These are phyloP conservation scores for Loxodonta africana DNA, from an alignment of 2,113 vertebrate species.

Conservation along the genomic window DNA sequence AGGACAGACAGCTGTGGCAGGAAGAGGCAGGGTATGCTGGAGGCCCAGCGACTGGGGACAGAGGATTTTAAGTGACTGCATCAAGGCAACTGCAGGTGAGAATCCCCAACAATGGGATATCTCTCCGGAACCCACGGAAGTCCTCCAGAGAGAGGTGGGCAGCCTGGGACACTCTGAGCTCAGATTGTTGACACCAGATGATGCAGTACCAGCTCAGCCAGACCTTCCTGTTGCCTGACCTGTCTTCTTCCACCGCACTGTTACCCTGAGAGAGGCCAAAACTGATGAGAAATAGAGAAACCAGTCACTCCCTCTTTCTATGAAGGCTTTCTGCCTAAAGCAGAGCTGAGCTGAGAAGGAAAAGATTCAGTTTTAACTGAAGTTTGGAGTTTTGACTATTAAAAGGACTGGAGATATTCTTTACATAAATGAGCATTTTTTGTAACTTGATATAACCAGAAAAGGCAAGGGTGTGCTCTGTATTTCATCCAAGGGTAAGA, in stretches of 20 bases:
- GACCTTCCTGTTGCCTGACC: neutral
- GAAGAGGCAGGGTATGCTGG: neutral
- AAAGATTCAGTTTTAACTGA: neutral
- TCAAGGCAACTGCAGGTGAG: neutral
- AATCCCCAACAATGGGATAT: neutral
- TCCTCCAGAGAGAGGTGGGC: neutral
- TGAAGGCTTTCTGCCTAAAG: neutral
- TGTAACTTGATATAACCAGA: neutral
- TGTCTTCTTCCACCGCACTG: neutral
- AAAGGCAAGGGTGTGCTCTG: neutral
- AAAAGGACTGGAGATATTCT: neutral
- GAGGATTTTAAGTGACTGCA: neutral
- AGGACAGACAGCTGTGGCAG: neutral
- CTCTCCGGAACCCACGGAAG: neutral
- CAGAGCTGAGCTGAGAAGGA: neutral
- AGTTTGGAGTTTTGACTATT: neutral
- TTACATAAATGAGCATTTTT: neutral
- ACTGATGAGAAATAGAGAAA: neutral
- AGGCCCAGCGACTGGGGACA: neutral
- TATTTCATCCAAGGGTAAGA: neutral
- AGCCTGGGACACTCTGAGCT: neutral
- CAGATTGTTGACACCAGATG: neutral
- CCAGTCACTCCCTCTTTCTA: neutral
- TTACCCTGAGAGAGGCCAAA: neutral
- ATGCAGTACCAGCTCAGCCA: neutral